Conservation (phyloP, 2,888 invertebrate species). For the Thereva nobilitata region DNA sequence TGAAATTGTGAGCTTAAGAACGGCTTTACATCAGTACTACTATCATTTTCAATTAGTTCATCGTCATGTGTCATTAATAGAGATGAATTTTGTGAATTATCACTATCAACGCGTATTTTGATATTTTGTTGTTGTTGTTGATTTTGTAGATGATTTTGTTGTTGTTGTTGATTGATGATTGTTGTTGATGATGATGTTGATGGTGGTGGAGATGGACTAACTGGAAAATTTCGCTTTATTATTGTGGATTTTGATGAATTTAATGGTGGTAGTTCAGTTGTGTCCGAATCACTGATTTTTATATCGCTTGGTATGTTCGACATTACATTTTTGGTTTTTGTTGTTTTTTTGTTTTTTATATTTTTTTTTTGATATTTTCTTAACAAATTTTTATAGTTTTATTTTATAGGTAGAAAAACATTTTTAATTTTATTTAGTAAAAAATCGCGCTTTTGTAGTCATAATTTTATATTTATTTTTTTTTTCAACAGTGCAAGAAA, state of each 20-base stretch:
- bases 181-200: background rate
- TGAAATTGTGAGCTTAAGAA: constrained; percentile 40
- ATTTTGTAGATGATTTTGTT: background rate
- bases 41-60: constrained; percentile 39
- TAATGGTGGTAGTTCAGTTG: background rate
- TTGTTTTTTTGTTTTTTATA: background rate
- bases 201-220: background rate
- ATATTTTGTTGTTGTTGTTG: background rate
- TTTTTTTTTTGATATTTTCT: too few species aligned
- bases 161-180: background rate
- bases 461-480: too few species aligned
- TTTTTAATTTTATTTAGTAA: too few species aligned
- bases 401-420: too few species aligned
- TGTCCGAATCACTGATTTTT: background rate
- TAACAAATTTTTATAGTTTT: too few species aligned
- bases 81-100: constrained; percentile 23
- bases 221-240: too few species aligned
- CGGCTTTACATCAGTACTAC: constrained; percentile 43
- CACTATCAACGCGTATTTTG: constrained; percentile 33
- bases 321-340: constrained; percentile 26
- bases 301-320: constrained; percentile 21
- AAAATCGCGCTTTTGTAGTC: too few species aligned
- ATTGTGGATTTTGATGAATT: too few species aligned
- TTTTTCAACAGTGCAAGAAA: too few species aligned
- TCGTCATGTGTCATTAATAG: constrained; percentile 41